Percentiles rank a stretch among this genome's conserved stretches.
phyloP scores from a whole-genome alignment of 2,888 invertebrate genomes.

The Papilio demoleus region DNA sequence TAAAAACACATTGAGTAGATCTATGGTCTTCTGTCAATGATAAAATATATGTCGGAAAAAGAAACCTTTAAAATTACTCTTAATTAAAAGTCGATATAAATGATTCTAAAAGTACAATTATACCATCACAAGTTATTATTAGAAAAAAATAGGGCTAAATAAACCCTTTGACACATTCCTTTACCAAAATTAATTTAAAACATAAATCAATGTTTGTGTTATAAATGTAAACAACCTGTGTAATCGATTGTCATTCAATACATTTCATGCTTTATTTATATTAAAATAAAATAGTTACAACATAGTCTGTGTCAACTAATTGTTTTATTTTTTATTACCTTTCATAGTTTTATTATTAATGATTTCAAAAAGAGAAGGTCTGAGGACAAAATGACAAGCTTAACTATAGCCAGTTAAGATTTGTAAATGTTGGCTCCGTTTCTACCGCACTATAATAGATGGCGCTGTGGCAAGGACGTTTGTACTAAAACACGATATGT shows the following conservation, averaged over 20 bases:
- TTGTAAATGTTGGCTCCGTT: too few relatives aligned
- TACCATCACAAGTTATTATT: background rate
- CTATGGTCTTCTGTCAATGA: background rate
- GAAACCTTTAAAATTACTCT: background rate
- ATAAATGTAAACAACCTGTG: slow-evolving; percentile 45
- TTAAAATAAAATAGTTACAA: slow-evolving; percentile 71
- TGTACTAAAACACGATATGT: too few relatives aligned
- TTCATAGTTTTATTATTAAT: too few relatives aligned
- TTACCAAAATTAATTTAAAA: background rate
- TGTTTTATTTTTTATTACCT: slow-evolving; percentile 33
- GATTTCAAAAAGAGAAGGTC: too few relatives aligned
- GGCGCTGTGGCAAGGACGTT: too few relatives aligned
- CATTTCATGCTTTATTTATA: slow-evolving; percentile 75
- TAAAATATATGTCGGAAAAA: background rate
- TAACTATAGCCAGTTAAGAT: too few relatives aligned
- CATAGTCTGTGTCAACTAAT: slow-evolving; percentile 44
- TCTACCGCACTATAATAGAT: too few relatives aligned
- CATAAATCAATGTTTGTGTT: background rate
- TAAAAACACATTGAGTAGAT: background rate
- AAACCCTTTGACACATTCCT: background rate
- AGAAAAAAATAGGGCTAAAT: background rate
- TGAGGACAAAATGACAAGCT: too few relatives aligned
- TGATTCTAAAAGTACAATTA: slow-evolving; percentile 5
- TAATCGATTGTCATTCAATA: slow-evolving; percentile 59
- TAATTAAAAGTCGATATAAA: background rate